Percentiles rank a stretch among this genome's conserved stretches.
These are phyloP conservation scores for Tylochromis polylepis DNA, from an alignment of 2,113 vertebrate species.

Conservation along the genomic window DNA sequence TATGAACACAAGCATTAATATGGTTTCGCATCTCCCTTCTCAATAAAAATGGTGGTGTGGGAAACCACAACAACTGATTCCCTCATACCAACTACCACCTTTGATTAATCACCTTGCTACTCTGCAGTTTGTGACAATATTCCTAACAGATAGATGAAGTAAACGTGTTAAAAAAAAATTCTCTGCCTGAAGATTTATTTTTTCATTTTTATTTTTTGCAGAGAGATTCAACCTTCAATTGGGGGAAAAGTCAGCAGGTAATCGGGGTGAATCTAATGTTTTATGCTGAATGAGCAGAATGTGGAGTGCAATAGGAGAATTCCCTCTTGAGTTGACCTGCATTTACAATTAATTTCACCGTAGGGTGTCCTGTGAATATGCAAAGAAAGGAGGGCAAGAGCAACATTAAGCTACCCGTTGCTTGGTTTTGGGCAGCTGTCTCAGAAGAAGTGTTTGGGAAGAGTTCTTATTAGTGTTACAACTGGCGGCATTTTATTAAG, in stretches of 20 bases:
- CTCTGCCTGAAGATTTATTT: conserved; percentile 4
- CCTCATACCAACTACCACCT: neutral
- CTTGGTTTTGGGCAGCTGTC: neutral
- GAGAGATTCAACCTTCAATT: conserved; percentile 18
- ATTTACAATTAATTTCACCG: conserved; percentile 40
- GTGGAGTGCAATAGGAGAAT: conserved; percentile 5
- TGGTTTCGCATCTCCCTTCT: neutral
- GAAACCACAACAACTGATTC: neutral
- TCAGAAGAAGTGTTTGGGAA: neutral
- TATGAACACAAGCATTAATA: neutral
- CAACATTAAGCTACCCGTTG: neutral
- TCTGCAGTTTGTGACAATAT: conserved; percentile 35
- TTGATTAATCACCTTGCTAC: conserved; percentile 41
- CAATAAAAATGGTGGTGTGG: neutral
- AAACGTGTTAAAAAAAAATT: conserved; percentile 13
- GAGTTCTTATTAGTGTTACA: neutral
- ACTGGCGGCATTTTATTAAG: neutral
- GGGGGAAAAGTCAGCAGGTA: conserved; percentile 30
- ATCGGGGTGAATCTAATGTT: conserved; percentile 43
- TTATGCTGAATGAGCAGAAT: conserved; percentile 57
- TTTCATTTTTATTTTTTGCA: neutral
- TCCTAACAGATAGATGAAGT: conserved; percentile 33
- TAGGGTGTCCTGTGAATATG: neutral
- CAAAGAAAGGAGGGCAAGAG: neutral
- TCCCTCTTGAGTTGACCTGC: conserved; percentile 5